Percentiles rank a stretch among this genome's conserved stretches.
Evolutionary conservation across 2,113 vertebrate species (phyloP).

Genomic region (Gasterosteus nipponicus): DNA sequence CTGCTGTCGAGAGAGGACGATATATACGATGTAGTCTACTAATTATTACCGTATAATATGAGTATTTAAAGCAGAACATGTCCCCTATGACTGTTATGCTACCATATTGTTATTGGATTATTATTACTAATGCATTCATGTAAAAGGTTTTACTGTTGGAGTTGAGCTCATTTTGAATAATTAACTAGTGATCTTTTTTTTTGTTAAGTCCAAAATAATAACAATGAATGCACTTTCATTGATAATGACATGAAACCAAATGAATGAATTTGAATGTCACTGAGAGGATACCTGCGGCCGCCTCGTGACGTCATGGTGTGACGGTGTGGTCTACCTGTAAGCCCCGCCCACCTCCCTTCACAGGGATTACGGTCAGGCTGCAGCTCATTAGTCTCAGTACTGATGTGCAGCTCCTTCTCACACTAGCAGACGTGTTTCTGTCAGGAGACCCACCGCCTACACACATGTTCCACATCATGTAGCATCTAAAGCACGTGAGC

Average conservation of each 20-base stretch:
- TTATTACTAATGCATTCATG: too few relatives aligned
- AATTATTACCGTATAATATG: too few relatives aligned
- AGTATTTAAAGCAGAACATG: too few relatives aligned
- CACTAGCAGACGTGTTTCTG: neutral
- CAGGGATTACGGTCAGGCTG: conserved; percentile 48
- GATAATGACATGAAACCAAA: neutral
- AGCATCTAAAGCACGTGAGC: neutral
- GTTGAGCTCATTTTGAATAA: too few relatives aligned
- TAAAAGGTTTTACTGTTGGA: neutral
- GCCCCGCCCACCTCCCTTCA: conserved; percentile 42
- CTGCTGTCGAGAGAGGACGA: neutral
- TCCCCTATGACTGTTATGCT: too few relatives aligned
- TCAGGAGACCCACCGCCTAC: neutral
- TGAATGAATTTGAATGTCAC: neutral
- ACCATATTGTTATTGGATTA: too few relatives aligned
- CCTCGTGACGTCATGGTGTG: neutral
- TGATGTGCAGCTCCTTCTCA: conserved; percentile 11
- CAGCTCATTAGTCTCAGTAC: conserved; percentile 40
- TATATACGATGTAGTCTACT: neutral
- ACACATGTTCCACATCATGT: neutral
- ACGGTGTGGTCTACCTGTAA: conserved; percentile 49
- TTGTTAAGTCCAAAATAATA: neutral
- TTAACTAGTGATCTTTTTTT: too few relatives aligned
- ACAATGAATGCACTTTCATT: neutral
- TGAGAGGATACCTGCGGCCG: neutral